Base-by-base conservation (phyloP, 2,888 invertebrate genomes). In the Caenorhabditis uteleia region DNA sequence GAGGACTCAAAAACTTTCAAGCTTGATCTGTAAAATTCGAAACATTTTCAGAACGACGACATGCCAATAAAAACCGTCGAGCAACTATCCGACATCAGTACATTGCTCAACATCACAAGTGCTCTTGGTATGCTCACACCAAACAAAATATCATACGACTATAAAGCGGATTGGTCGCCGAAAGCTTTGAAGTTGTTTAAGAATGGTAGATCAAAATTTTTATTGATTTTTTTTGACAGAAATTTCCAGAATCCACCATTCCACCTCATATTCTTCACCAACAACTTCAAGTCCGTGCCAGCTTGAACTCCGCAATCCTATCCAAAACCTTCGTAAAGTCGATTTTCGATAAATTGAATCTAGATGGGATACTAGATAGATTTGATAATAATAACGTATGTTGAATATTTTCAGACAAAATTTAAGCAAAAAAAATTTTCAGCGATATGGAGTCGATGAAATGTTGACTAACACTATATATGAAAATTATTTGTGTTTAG, bases 311-410 rank as follows among this genome's bases (percentile, higher is more conserved):
- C 21, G 23, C 12, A 2, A 23, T 40, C 14, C 14, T 40, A 7
- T 40, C 40, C 5, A 40, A 14, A 40, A 23, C 3, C 2, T 40
- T 40, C 23, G 40, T 23, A 14, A 20, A 40, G 2, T 40, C 23
- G 23, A 23, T 40, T 23, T 40, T 40, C n/a, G 40, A 40, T 2
- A 40, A 40, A 40, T 25, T 40, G 40, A 40, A 40, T 25, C 23
- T 40, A 25, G 40, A 40, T 7, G 8, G 8, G 7, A 40, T 40
- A 12, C 3, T 40, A 12, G n/a, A 40, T 21, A n/a, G 16, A 23
- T 40, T 40, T 14, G 40, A 40, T 40, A 8, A 40, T 21, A 40
- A 40, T 6, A 40, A 21, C 2, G 40, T 40, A 14, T 2, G 23
- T 23, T 23, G 2, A n/a, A n/a, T n/a, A n/a, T n/a, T n/a, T 7